phyloP scores from a whole-genome alignment of 2,113 vertebrate genomes.

The Strix aluco region DNA sequence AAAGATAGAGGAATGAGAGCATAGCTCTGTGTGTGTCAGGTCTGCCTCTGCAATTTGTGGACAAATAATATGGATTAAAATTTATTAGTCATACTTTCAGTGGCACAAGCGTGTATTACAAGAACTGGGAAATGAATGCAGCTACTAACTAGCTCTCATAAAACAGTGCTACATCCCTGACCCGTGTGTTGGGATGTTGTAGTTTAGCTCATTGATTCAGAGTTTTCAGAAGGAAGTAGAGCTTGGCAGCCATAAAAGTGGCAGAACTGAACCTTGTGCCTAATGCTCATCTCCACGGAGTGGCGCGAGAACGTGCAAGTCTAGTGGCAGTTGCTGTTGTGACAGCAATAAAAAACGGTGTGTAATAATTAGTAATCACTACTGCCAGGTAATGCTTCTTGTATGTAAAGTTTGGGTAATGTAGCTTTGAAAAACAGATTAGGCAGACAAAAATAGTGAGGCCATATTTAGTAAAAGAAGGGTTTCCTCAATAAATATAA shows the following conservation, averaged over 20 bases:
- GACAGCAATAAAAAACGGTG: background rate
- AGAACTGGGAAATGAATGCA: background rate
- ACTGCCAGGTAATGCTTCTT: background rate
- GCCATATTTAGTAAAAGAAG: background rate
- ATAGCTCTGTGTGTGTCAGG: background rate
- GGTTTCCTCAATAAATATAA: background rate
- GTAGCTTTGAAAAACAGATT: background rate
- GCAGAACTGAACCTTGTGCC: background rate
- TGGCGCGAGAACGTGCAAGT: fast-evolving
- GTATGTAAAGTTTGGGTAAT: background rate
- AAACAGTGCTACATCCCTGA: fast-evolving
- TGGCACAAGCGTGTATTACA: background rate
- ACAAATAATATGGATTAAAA: background rate
- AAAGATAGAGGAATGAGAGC: background rate
- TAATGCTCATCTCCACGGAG: fast-evolving
- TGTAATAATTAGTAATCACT: background rate
- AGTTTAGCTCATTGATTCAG: background rate
- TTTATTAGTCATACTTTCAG: background rate
- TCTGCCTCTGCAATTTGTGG: background rate
- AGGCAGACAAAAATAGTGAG: background rate
- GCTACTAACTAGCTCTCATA: background rate
- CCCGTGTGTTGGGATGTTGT: background rate
- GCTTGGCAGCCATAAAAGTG: background rate
- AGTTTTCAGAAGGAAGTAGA: background rate
- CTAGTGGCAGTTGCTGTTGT: background rate